Base-by-base conservation (phyloP, 2,113 vertebrate genomes). In the Ellobius talpinus region DNA sequence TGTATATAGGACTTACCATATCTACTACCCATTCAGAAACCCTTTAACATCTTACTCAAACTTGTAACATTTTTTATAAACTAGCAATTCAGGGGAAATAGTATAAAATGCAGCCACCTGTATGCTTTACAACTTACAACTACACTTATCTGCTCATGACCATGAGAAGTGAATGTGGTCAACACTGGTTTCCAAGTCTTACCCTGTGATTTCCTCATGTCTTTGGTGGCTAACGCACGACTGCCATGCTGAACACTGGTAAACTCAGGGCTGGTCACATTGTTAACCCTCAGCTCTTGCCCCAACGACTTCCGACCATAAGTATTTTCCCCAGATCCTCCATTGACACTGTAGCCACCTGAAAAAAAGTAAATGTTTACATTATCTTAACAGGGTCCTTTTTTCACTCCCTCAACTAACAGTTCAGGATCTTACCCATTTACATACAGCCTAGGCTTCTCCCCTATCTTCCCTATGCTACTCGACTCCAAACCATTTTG, bases 161-260 rank as follows among this genome's bases (percentile, higher is more conserved):
- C 5, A 21, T 14, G 6, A 86, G 74, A 93, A 33, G 70, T 8
- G 2, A 33, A 65, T n/a, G 61, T 26, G 29, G 6, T 12, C 23
- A 23, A 61, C 17, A 1, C 58, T 33, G 19, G 6, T 13, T 4
- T 10, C 45, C 1, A 0, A 26, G 81, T 72, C 99, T 98, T 98
- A 99, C 99, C 99, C 99, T 99, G 99, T 99, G 99, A 99, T 99
- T 99, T 99, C 99, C 99, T 99, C 99, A 99, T 99, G 98, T 99
- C 99, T 99, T 99, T 99, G 98, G 99, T 98, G 99, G 99, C 99
- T 99, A 99, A 99, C 98, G 99, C 99, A 99, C 99, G 99, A 99
- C 98, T 99, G 99, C 99, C 99, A 99, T 99, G 99, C 98, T 99
- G 99, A 99, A 99, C 99, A 99, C 98, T 99, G 98, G 98, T 99